phyloP scores from a whole-genome alignment of 2,113 vertebrate genomes.

The Vicugna pacos region DNA sequence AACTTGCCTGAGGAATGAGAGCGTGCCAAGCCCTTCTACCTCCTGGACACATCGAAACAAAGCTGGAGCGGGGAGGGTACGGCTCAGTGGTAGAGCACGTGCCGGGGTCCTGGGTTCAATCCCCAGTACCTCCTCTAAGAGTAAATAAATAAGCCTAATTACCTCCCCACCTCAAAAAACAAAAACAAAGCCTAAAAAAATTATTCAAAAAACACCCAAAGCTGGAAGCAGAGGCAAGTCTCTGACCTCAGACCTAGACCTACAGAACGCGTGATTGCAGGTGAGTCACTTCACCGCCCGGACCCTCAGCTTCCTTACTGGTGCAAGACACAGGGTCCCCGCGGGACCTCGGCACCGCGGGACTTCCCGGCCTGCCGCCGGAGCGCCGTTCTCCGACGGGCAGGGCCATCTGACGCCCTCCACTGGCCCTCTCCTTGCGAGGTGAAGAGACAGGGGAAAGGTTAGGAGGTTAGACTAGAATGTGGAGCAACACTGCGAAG shows the following conservation, averaged over 20 bases:
- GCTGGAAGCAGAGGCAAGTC: background rate
- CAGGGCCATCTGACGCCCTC: background rate
- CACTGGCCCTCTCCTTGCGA: background rate
- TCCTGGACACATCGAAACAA: background rate
- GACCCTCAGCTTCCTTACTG: background rate
- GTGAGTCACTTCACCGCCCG: background rate
- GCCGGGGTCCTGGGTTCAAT: too few relatives aligned
- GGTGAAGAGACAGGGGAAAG: background rate
- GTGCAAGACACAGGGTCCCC: background rate
- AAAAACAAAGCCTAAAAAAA: too few relatives aligned
- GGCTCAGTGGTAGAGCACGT: too few relatives aligned
- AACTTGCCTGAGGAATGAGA: background rate
- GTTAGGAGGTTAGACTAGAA: background rate
- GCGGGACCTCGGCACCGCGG: background rate
- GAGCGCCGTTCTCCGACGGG: background rate
- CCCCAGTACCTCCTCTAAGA: too few relatives aligned
- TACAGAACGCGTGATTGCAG: background rate
- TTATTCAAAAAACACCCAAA: background rate
- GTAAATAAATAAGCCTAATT: too few relatives aligned
- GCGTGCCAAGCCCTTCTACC: background rate
- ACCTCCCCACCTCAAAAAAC: too few relatives aligned
- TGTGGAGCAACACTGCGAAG: conserved; percentile 12
- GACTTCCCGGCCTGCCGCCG: background rate
- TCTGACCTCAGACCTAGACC: background rate
- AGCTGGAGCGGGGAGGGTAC: background rate